Base-by-base conservation (phyloP, 2,797 vertebrate species). In the Podarcis lilfordi region DNA sequence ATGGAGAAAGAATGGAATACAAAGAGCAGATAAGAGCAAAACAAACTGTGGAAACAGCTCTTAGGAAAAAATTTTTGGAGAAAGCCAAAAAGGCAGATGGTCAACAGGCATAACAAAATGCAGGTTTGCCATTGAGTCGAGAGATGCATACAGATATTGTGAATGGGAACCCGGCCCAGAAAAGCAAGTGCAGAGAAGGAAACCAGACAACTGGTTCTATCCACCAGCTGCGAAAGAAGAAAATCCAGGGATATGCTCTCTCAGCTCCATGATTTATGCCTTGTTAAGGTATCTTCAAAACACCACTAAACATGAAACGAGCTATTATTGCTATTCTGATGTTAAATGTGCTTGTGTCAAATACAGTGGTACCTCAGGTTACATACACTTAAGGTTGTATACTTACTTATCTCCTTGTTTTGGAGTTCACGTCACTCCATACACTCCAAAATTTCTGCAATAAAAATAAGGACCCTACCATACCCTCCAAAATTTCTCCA, bases 1-100 rank as follows among this genome's bases (percentile, higher is more conserved):
- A 89, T 1, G 43, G 35, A 89, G 86, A 35, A 90, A 89, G 91
- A 90, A 87, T 27, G 66, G 1, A 0, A 69, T 8, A 1, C 5
- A 82, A 80, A 82, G 86, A 88, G 69, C 0, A n/a, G 19, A 17
- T 2, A 25, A 85, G 74, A 69, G 78, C 82, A 66, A 88, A 91
- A 35, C 3, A 86, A 90, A 91, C 81, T 61, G 8, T 21, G 90
- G 84, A 82, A 72, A 93, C 94, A 94, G 75, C 55, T 85, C 21
- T 64, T 66, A 25, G 15, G 35, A 17, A 87, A 91, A 9, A 8
- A 1, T 0, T 0, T 35, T 32, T 81, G 55, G 64, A 87, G 82
- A 19, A 89, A 9, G 27, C n/a, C 76, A 59, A 82, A 59, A 82
- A 82, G 80, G 79, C 77, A 89, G 59, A 17, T n/a, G 29, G 15